Evolutionary conservation across 2,797 vertebrate genomes (phyloP).

Genomic region (Typhlichthys eigenmanni): DNA sequence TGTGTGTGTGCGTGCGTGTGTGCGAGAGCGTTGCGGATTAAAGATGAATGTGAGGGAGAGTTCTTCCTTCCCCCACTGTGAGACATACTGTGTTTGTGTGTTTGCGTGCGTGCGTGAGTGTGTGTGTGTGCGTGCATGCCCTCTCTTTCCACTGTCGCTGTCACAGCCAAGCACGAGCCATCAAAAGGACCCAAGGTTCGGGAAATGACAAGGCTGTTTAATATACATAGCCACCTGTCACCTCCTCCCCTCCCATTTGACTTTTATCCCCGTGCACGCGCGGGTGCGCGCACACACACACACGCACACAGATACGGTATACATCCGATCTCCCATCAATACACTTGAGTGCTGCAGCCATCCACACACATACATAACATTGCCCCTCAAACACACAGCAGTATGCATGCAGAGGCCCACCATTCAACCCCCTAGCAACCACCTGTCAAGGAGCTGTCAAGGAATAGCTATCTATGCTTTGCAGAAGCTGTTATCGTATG

Average conservation of each 20-base stretch:
- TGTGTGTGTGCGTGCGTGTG: constrained; percentile 22
- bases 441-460: not conserved
- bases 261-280: not conserved
- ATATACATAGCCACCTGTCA: constrained; percentile 31
- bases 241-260: too few species aligned
- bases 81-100: constrained; percentile 29
- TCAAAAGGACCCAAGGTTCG: constrained; percentile 36
- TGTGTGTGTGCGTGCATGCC: not conserved
- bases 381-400: not conserved
- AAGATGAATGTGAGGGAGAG: constrained; percentile 45
- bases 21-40: constrained; percentile 32
- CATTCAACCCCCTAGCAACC: not conserved
- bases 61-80: constrained; percentile 15
- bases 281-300: constrained; percentile 1
- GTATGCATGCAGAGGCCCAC: not conserved
- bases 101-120: not conserved
- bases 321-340: not conserved
- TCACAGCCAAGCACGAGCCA: constrained; percentile 43
- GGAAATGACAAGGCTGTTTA: constrained; percentile 46
- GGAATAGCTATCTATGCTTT: constrained; percentile 3
- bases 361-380: not conserved
- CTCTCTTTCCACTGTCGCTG: constrained; percentile 27
- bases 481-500: too few species aligned
- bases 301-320: not conserved
- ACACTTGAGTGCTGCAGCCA: not conserved